Evolutionary conservation across 1,140 invertebrate species (phyloP).

Genomic region (Camponotus pennsylvanicus): DNA sequence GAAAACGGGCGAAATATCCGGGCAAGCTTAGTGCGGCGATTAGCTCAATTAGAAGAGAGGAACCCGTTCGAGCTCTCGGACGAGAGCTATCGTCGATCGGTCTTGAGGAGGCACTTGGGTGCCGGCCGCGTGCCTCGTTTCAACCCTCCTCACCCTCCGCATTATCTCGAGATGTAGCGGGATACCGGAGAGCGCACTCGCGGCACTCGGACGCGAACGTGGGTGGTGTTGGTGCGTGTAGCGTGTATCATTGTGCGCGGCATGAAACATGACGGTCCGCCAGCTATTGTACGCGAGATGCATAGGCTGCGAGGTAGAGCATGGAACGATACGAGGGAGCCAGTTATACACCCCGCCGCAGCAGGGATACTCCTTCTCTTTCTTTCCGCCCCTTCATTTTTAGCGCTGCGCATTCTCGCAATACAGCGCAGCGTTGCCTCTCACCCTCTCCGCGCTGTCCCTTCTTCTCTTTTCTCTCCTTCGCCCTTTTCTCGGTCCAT

Average conservation of each 20-base stretch:
- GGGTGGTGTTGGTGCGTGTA: slow-evolving; percentile 74
- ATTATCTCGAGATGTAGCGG: slow-evolving; percentile 83
- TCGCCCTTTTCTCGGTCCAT: slow-evolving; percentile 73
- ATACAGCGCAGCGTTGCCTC: neutral
- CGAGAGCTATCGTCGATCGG: slow-evolving; percentile 57
- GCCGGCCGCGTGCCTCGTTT: slow-evolving; percentile 67
- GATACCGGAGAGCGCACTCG: slow-evolving; percentile 66
- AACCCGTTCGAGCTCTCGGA: neutral
- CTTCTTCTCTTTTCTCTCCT: neutral
- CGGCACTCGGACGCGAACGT: slow-evolving; percentile 25
- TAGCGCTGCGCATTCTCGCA: slow-evolving; percentile 25
- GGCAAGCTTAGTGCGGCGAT: slow-evolving; percentile 28
- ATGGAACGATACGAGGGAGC: slow-evolving; percentile 66
- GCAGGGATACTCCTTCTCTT: slow-evolving; percentile 29
- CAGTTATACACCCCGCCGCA: slow-evolving; percentile 58
- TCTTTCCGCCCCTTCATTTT: slow-evolving; percentile 20
- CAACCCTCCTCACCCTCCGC: slow-evolving; percentile 61
- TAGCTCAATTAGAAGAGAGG: slow-evolving; percentile 59
- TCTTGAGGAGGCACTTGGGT: slow-evolving; percentile 56
- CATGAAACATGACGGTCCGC: slow-evolving; percentile 83
- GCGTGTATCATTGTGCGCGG: slow-evolving; percentile 81
- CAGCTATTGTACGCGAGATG: slow-evolving; percentile 83
- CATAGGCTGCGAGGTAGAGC: slow-evolving; percentile 76
- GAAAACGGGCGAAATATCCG: slow-evolving; percentile 14
- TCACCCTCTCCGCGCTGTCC: neutral